Percentiles rank a stretch among this genome's conserved stretches.
Evolutionary conservation across 2,113 vertebrate species (phyloP).

Genomic region (Ctenodactylus gundi): DNA sequence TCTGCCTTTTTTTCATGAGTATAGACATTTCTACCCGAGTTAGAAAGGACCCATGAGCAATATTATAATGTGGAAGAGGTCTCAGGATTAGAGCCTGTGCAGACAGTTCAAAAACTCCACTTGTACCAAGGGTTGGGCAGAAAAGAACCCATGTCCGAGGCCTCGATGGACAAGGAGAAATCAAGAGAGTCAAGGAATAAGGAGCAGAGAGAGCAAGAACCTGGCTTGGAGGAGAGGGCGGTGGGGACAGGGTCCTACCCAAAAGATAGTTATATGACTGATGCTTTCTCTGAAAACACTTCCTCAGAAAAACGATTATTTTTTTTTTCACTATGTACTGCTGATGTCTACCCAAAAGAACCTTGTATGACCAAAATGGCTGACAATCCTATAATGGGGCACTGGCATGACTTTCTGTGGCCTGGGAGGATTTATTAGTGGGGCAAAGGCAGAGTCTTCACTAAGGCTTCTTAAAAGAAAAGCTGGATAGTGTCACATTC

Average conservation of each 20-base stretch:
- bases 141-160: background rate
- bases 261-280: background rate
- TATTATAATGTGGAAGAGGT: background rate
- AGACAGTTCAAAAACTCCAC: background rate
- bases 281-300: background rate
- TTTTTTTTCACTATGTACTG: background rate
- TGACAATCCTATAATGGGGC: fast-evolving
- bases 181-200: background rate
- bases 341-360: background rate
- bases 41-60: background rate
- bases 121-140: background rate
- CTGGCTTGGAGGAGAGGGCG: background rate
- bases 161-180: background rate
- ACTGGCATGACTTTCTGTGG: background rate
- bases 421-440: background rate
- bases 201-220: background rate
- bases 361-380: background rate
- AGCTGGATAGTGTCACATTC: background rate
- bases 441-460: background rate
- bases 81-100: background rate
- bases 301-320: background rate
- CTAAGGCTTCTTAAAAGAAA: background rate
- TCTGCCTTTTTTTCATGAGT: background rate
- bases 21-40: background rate
- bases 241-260: no score